These are phyloP conservation scores for Ascaphus truei DNA, from an alignment of 2,113 vertebrate genomes.

Conservation along the genomic window DNA sequence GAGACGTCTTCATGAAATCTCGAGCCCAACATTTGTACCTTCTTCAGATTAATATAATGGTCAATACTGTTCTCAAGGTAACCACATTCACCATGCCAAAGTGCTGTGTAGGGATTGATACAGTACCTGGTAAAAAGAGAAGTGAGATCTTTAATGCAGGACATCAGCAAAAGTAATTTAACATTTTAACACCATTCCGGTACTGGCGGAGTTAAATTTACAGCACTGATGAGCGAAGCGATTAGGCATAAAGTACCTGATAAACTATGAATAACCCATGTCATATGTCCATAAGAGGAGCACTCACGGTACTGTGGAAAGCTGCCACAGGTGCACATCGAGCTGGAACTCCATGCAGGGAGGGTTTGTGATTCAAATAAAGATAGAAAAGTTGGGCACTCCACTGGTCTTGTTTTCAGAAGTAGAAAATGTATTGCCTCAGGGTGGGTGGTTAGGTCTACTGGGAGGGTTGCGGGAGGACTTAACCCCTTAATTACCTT, in stretches of 20 bases:
- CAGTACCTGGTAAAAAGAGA: neutral
- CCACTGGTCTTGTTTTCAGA: no score
- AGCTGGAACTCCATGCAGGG: no score
- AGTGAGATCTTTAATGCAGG: neutral
- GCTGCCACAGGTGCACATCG: no score
- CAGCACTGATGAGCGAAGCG: neutral
- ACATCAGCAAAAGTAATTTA: neutral
- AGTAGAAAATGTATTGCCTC: neutral
- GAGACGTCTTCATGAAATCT: no score
- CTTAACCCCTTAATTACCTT: no score
- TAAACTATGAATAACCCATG: no score
- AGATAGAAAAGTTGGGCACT: no score
- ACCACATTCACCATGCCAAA: neutral
- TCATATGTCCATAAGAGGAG: no score
- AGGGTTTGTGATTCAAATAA: no score
- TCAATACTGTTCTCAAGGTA: neutral
- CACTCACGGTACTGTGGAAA: no score
- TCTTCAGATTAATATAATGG: neutral
- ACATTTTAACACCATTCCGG: neutral
- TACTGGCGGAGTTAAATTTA: neutral
- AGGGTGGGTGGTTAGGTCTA: no score
- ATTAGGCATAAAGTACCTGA: neutral
- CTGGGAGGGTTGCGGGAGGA: no score
- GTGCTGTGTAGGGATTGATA: neutral
- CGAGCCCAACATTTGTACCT: neutral